Percentiles rank a stretch among this genome's conserved stretches.
Conservation (phyloP, 1,140 invertebrate genomes). For the Planococcus citri region DNA sequence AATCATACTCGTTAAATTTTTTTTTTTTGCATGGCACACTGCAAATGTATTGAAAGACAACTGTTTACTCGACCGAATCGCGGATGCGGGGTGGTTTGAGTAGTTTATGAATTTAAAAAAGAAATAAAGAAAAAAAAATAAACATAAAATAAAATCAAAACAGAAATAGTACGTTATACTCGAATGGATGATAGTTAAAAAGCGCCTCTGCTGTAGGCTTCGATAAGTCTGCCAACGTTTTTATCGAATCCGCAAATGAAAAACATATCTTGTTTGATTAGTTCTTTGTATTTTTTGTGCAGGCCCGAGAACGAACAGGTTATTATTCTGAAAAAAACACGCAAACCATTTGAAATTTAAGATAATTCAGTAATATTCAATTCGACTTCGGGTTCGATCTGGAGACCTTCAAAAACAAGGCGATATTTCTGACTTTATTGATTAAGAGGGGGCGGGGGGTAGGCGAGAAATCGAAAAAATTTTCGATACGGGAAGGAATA, state of each 20-base stretch:
- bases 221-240: slow-evolving; percentile 22
- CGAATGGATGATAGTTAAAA: slow-evolving; percentile 10
- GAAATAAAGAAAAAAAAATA: neutral
- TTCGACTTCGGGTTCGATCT: too few relatives aligned
- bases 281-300: neutral
- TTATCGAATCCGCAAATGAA: slow-evolving; percentile 23
- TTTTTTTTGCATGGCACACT: neutral
- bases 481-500: too few relatives aligned
- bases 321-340: neutral
- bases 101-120: neutral
- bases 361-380: too few relatives aligned
- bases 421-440: too few relatives aligned
- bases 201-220: slow-evolving; percentile 16
- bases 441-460: too few relatives aligned
- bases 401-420: too few relatives aligned
- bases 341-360: neutral
- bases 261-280: slow-evolving; percentile 16
- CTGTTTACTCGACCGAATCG: neutral
- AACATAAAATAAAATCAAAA: neutral
- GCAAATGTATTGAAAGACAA: slow-evolving; percentile 9
- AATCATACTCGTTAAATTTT: too few relatives aligned
- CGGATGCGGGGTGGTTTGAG: too few relatives aligned
- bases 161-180: too few relatives aligned
- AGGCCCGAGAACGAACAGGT: neutral
- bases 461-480: too few relatives aligned